Evolutionary conservation across 2,113 vertebrate genomes (phyloP), one percentile per base, ranked within the genome.

Genomic region (Haemorhous mexicanus): DNA sequence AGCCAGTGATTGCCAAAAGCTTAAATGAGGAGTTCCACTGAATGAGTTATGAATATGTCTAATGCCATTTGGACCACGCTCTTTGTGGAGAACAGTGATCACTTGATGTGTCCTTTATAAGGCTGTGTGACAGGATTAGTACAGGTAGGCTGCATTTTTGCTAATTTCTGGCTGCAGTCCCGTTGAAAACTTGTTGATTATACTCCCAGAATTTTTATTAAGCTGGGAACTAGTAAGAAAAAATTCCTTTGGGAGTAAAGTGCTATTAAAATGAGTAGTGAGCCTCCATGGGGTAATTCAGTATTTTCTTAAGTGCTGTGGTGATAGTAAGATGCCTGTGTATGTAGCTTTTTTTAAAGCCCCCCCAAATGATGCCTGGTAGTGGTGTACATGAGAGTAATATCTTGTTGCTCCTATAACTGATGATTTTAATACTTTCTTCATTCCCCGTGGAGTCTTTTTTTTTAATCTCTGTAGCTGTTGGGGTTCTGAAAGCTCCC

Each of bases 391-490:
- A 20, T 67, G 50, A 86, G 7, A 77, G 43, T 43, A 80, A 2
- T 81, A 62, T 84, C 81, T 85, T 90, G 30, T 80, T 92, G 28
- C 24, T 94, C 16, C 35, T 70, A 3, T 89, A 89, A 89, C 16
- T 84, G 46, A 84, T 94, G 35, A 77, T 81, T 90, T 94, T 89
- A 80, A 91, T 92, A 83, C 7, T 78, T 81, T 81, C 49, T 59
- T 93, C 35, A 43, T 81, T 96, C 50, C 46, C 46, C 39, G 3
- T 66, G 47, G 62, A 75, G 47, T 53, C 24, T 35, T 72, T 61
- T 55, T 68, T 22, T 43, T 53, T 16, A 43, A 6, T 1, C 10
- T 61, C 17, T 64, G 15, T 73, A 81, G 68, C 37, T 73, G 20
- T 47, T 77, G 61, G 24, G 11, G 2, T 66, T 44, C 46, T 67